Evolutionary conservation across 2,797 vertebrate species (phyloP).

Genomic region (Manis pentadactyla): DNA sequence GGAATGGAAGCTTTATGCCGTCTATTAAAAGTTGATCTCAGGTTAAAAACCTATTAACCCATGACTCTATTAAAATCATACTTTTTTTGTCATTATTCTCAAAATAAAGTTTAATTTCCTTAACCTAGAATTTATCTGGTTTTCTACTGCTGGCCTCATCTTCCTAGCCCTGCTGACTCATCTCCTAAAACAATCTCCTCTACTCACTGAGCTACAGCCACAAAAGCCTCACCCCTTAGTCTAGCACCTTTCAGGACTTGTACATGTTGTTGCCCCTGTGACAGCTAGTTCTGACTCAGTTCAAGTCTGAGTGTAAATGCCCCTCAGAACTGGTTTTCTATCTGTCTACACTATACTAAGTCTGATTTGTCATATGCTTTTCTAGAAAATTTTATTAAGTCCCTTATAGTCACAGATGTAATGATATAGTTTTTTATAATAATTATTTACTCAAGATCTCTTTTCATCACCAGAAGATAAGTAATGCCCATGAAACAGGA

Average conservation of each 20-base stretch:
- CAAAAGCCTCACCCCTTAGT: neutral
- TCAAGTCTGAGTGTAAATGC: neutral
- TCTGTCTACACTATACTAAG: neutral
- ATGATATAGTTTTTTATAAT: neutral
- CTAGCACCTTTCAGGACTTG: neutral
- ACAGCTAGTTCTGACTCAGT: neutral
- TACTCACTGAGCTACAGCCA: neutral
- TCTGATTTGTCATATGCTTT: neutral
- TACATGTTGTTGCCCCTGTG: neutral
- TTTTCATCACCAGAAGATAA: neutral
- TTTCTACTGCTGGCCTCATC: neutral
- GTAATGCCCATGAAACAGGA: neutral
- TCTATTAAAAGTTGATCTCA: neutral
- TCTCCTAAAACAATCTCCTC: accelerated
- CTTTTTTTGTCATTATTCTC: neutral
- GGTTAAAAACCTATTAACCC: neutral
- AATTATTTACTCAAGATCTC: neutral
- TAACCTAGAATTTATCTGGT: neutral
- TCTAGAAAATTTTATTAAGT: neutral
- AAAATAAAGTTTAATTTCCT: neutral
- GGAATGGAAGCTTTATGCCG: neutral
- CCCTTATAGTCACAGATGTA: neutral
- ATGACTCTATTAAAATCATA: neutral
- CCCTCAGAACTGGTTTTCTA: neutral
- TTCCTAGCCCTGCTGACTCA: neutral